Evolutionary conservation across 2,113 vertebrate species (phyloP), one percentile per base, ranked within the genome.

Genomic region (Myodes glareolus): DNA sequence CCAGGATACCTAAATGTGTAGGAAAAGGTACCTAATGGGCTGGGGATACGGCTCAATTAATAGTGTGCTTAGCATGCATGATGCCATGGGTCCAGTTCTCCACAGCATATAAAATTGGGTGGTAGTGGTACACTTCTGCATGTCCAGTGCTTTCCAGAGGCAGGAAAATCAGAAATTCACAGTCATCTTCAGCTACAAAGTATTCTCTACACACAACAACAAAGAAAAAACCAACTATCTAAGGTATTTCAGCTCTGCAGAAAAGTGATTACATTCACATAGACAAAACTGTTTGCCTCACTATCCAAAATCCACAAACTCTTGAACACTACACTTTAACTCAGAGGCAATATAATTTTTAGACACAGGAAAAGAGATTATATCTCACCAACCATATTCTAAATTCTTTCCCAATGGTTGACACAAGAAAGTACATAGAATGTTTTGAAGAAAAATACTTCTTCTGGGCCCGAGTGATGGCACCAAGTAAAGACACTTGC

Each of bases 381-480:
- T 47, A 27, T 88, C 94, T 88, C 58, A 94, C 39, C 80, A 86
- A 85, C 68, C 86, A n/a, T 47, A 91, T 33, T 52, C 63, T 65
- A 90, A 91, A 90, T 70, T 77, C 50, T 80, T 89, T 27, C 52
- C 31, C 12, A 52, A 36, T 52, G 58, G 9, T 19, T 29, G 5
- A 67, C 1, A 65, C 13, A 90, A 55, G 31, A n/a, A 93, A 73
- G 55, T 85, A 80, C 42, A 50, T 55, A 91, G 14, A 68, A 65
- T 52, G 39, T 61, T 87, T 84, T 93, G 77, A 93, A 81, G 21
- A 92, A 94, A 94, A 68, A 45, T 25, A 27, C 42, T 76, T 93
- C 80, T 80, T 68, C 29, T 47, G 19, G 67, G 23, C 45, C 33
- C 16, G 13, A 14, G 7, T 52, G 21, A 72, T 72, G 33, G 47